Conservation (phyloP, 2,113 vertebrate species). For the Brienomyrus longianalis region DNA sequence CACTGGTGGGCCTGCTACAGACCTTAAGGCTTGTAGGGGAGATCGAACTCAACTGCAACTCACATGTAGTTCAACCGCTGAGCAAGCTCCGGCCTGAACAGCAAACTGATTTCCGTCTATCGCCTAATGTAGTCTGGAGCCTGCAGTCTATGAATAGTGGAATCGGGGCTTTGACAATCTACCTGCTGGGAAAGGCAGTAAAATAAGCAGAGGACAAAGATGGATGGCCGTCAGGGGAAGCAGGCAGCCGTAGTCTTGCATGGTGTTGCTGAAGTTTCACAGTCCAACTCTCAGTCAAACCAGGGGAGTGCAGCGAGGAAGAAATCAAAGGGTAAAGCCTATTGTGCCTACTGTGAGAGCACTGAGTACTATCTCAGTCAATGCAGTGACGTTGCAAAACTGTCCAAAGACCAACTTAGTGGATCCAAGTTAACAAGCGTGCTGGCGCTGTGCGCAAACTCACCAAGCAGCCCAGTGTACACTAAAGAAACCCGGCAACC, state of each 20-base stretch:
- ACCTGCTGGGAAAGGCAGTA: neutral
- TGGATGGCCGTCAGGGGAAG: neutral
- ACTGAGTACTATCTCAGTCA: neutral
- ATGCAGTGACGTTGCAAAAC: neutral
- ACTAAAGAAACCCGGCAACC: neutral
- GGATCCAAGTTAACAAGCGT: neutral
- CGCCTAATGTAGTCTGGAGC: neutral
- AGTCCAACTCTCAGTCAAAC: neutral
- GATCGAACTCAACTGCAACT: neutral
- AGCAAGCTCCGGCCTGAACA: neutral
- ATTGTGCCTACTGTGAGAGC: conserved; percentile 21
- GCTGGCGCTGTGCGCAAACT: neutral
- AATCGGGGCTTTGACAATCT: neutral
- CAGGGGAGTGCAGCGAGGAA: neutral
- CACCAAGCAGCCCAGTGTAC: neutral
- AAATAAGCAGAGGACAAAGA: too few species aligned
- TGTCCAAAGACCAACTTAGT: neutral
- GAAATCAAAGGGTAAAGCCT: neutral
- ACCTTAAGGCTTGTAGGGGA: neutral
- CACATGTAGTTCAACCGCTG: neutral
- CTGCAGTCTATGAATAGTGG: neutral
- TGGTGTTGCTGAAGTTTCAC: neutral
- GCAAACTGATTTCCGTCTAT: neutral
- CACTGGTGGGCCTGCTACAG: conserved; percentile 14
- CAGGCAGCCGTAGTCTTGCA: neutral